Percentiles rank a stretch among this genome's conserved stretches.
Conservation (phyloP, 2,888 invertebrate species). For the Agrotis clavis region DNA sequence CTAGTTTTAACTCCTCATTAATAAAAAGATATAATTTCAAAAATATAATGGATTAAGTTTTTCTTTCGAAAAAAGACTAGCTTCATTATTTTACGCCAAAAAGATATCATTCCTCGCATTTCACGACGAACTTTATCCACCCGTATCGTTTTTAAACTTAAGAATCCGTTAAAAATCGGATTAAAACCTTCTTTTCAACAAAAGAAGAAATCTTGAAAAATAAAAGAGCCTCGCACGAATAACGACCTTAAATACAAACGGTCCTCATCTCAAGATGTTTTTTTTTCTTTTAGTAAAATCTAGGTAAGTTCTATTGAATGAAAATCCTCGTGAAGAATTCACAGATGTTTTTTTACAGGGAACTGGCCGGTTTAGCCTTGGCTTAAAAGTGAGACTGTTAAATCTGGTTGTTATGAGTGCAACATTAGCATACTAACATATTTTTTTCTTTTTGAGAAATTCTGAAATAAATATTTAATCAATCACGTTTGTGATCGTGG, state of each 20-base stretch:
- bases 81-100: constrained; percentile 9
- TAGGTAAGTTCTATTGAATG: constrained; percentile 60
- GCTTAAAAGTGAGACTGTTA: constrained; percentile 50
- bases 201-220: constrained; percentile 35
- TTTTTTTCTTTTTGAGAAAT: background rate
- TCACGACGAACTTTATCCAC: constrained; percentile 18
- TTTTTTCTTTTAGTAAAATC: constrained; percentile 53
- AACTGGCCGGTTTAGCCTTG: constrained; percentile 37
- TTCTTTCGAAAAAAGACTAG: background rate
- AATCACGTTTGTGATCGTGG: too few relatives aligned
- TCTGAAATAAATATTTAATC: too few relatives aligned
- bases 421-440: constrained; percentile 38
- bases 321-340: constrained; percentile 62
- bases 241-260: constrained; percentile 63
- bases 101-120: constrained; percentile 11
- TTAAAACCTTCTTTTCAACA: constrained; percentile 43
- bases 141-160: constrained; percentile 23
- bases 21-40: background rate
- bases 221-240: constrained; percentile 32
- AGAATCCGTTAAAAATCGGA: constrained; percentile 58
- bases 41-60: background rate
- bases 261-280: constrained; percentile 50
- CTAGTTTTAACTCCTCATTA: background rate
- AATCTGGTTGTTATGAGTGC: constrained; percentile 42
- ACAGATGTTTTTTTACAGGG: constrained; percentile 58